phyloP scores from a whole-genome alignment of 2,888 invertebrate genomes.

The Coleophora flavipennella region DNA sequence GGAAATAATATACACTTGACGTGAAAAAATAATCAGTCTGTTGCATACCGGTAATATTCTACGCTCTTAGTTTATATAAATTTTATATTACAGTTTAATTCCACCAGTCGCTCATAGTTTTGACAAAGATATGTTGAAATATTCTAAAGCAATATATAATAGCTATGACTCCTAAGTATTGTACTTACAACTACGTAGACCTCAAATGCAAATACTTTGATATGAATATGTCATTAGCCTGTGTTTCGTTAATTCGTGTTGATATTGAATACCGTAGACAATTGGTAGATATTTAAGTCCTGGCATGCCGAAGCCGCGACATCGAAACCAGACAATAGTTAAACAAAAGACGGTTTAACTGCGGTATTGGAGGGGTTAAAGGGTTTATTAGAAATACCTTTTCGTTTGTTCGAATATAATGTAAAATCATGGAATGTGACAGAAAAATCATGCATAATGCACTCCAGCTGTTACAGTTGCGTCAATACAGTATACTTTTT shows the following conservation, averaged over 20 bases:
- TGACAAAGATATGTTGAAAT: slow-evolving; percentile 70
- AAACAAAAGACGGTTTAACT: no score
- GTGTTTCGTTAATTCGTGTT: slow-evolving; percentile 55
- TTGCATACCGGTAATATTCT: slow-evolving; percentile 36
- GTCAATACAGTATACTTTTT: slow-evolving; percentile 20
- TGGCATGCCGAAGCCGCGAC: no score
- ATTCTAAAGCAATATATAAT: slow-evolving; percentile 70
- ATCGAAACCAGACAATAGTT: no score
- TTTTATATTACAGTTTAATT: slow-evolving; percentile 12
- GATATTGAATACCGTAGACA: slow-evolving; percentile 48
- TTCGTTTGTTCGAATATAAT: no score
- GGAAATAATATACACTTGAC: slow-evolving; percentile 30
- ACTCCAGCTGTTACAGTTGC: slow-evolving; percentile 40
- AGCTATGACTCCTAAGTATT: slow-evolving; percentile 69
- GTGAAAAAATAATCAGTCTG: slow-evolving; percentile 48
- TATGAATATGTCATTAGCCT: slow-evolving; percentile 71
- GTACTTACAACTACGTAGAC: slow-evolving; percentile 68
- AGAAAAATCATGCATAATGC: slow-evolving; percentile 66
- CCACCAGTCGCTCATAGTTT: slow-evolving; percentile 49
- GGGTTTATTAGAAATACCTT: no score
- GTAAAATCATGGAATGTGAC: slow-evolving; percentile 59
- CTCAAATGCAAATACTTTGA: slow-evolving; percentile 73
- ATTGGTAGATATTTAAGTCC: slow-evolving; percentile 27
- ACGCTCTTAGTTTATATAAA: slow-evolving; percentile 14
- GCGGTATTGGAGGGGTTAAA: no score